These are phyloP conservation scores for Enteromius afrohamiltoni DNA, from an alignment of 2,797 vertebrate species.

Conservation along the genomic window DNA sequence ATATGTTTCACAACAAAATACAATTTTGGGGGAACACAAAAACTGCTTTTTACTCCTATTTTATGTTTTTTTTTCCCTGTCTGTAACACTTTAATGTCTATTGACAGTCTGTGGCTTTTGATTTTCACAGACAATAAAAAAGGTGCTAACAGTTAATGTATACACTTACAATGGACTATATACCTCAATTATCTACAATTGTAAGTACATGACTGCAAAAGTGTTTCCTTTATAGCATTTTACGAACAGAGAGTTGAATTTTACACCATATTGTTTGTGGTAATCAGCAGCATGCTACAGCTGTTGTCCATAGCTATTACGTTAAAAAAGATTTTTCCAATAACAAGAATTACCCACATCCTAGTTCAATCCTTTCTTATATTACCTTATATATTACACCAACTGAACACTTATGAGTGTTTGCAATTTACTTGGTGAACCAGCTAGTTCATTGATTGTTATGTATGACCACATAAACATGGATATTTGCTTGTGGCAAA, in stretches of 20 bases:
- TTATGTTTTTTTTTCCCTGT: no score
- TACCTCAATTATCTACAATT: neutral
- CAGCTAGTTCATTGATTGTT: conserved; percentile 12
- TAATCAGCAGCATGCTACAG: neutral
- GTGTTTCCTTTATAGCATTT: neutral
- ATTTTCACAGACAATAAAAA: neutral
- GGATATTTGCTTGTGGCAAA: conserved; percentile 39
- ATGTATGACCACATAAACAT: conserved; percentile 18
- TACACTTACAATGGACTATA: neutral
- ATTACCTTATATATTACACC: neutral
- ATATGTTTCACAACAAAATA: neutral
- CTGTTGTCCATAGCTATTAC: neutral
- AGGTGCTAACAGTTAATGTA: neutral
- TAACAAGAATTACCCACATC: neutral
- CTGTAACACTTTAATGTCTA: neutral
- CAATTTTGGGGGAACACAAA: neutral
- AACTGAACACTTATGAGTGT: neutral
- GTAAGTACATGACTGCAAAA: neutral
- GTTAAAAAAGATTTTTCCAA: neutral
- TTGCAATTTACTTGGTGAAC: conserved; percentile 16
- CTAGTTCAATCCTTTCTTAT: neutral
- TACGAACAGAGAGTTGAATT: neutral
- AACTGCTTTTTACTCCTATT: neutral
- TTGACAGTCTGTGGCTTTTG: neutral
- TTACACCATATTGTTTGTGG: neutral